Conservation (phyloP, 2,888 invertebrate species). For the Pristionchus entomophagus region DNA sequence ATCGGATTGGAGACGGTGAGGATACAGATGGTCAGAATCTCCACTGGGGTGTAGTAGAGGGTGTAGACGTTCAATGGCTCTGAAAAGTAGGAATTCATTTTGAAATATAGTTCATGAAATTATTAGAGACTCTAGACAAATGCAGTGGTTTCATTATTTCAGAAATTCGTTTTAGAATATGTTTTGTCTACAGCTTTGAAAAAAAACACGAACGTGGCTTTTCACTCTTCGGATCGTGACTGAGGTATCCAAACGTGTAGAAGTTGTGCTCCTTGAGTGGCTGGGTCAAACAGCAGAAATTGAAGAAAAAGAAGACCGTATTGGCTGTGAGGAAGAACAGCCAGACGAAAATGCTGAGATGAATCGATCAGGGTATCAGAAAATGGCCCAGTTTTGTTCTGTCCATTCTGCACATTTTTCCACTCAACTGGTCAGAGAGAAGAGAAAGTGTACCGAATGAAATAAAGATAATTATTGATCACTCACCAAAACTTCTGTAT, state of each 20-base stretch:
- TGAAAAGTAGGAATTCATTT: background rate
- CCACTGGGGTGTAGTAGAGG: slow-evolving; percentile 72
- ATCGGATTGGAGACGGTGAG: slow-evolving; percentile 74
- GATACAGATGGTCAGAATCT: slow-evolving; percentile 69
- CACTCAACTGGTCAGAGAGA: too few relatives aligned
- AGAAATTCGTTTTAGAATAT: background rate
- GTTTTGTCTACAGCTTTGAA: background rate
- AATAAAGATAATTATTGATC: background rate
- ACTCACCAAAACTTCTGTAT: slow-evolving; percentile 60
- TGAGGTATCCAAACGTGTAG: slow-evolving; percentile 72
- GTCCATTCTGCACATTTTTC: too few relatives aligned
- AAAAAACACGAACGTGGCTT: background rate
- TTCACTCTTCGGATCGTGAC: background rate
- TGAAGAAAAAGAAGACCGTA: slow-evolving; percentile 63
- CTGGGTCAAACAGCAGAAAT: slow-evolving; percentile 73
- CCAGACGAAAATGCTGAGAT: slow-evolving; percentile 70
- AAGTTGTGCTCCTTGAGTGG: slow-evolving; percentile 69
- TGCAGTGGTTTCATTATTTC: too few relatives aligned
- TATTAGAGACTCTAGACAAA: too few relatives aligned
- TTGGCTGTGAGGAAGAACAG: slow-evolving; percentile 67
- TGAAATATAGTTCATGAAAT: background rate
- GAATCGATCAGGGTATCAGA: background rate
- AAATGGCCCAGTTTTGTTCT: too few relatives aligned
- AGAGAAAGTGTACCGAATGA: too few relatives aligned
- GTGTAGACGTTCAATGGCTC: slow-evolving; percentile 68